Evolutionary conservation across 2,797 vertebrate genomes (phyloP), one percentile per base, ranked within the genome.

Genomic region (Sylvia borin): DNA sequence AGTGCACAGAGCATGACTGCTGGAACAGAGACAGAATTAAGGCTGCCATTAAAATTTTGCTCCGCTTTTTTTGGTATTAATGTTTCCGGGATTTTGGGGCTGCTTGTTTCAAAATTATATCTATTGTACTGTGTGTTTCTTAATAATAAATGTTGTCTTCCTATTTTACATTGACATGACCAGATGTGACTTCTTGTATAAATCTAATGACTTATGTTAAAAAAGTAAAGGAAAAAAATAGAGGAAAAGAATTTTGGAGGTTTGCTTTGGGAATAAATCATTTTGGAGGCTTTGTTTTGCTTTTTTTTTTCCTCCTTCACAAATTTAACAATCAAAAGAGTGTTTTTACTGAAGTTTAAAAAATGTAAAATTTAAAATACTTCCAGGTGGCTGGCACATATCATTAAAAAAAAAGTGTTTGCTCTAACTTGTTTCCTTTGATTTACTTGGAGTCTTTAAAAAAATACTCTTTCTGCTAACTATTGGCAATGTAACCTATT

Each of bases 141-240:
- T 51, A 16, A 10, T 43, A 88, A 68, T 40, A 90, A 74, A 53
- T 67, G 26, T 53, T 53, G 15, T 36, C 9, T 42, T 62, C 38
- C 10, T 78, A 3, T 13, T 80, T 84, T 48, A 66, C 4, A 57
- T 13, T 16, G 18, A 32, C 4, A 47, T 10, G 4, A 58, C 27
- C 16, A 77, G 27, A 83, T 55, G 7, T 18, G 16, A n/a, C 5
- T 71, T 7, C 9, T 51, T 57, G 36, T 29, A 87, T 31, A 12
- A 85, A 68, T 27, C 21, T 45, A 18, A 78, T 89, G n/a, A 74
- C 14, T 91, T 55, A 29, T 12, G 7, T 34, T 80, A 54, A 84
- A 92, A 54, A 0, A 51, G 3, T 1, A 3, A 87, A 60, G 7
- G 14, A 0, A 1, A 8, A 12, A 25, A 27, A 7, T 36, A 36